Evolutionary conservation across 2,797 vertebrate species (phyloP).

Genomic region (Premnoplex brunnescens): DNA sequence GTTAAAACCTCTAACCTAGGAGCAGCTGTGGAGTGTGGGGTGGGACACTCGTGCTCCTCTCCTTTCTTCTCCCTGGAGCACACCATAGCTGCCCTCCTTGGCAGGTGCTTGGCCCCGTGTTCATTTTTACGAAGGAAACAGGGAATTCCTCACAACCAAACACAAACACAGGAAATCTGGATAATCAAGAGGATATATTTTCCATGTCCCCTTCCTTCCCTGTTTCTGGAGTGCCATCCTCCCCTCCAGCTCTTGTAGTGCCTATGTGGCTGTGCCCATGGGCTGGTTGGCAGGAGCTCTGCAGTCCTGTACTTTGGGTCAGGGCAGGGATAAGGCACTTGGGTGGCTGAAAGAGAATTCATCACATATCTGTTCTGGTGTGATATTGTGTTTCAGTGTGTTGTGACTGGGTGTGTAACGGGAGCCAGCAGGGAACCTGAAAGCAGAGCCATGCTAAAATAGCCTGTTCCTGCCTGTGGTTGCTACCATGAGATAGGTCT

Average conservation of each 20-base stretch:
- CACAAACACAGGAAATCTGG: not conserved
- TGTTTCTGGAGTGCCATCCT: not conserved
- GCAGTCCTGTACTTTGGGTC: not conserved
- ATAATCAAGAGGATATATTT: not conserved
- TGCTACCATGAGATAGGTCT: not conserved
- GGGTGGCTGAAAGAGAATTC: not conserved
- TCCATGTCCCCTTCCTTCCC: not conserved
- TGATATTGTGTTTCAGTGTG: not conserved
- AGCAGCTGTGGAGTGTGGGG: not conserved
- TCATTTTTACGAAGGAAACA: not conserved
- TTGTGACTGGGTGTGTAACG: not conserved
- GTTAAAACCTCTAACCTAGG: not conserved
- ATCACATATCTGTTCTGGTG: not conserved
- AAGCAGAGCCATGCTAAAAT: not conserved
- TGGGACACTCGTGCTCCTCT: not conserved
- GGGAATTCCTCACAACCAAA: not conserved
- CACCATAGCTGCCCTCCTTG: fast-evolving
- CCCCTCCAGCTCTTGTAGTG: fast-evolving
- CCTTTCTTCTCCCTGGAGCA: not conserved
- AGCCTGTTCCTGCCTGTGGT: not conserved
- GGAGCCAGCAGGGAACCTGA: not conserved
- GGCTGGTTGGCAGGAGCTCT: not conserved
- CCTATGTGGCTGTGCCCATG: fast-evolving
- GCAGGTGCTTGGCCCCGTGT: not conserved
- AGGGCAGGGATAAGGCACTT: not conserved